Evolutionary conservation across 2,113 vertebrate genomes (phyloP).

Genomic region (Rynchops niger): DNA sequence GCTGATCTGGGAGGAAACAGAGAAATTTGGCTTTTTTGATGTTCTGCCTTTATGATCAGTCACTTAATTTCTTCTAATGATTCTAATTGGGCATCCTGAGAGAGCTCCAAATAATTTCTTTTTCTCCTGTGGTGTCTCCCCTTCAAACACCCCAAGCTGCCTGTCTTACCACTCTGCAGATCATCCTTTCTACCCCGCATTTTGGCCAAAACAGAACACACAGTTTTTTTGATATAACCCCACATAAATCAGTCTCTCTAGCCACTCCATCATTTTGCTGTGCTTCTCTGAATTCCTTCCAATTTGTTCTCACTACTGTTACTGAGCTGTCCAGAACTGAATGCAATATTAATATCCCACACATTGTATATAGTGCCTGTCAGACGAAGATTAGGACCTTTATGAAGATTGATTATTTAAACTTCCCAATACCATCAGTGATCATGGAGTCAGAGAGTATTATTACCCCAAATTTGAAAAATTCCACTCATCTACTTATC

Average conservation of each 20-base stretch:
- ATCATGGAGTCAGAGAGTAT: not conserved
- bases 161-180: not conserved
- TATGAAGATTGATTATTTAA: constrained; percentile 51
- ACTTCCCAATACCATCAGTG: not conserved
- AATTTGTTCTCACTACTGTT: constrained; percentile 41
- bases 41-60: not conserved
- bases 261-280: constrained; percentile 21
- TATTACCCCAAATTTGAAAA: constrained; percentile 39
- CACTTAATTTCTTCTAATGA: not conserved
- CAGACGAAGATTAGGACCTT: constrained; percentile 38
- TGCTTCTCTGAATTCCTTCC: constrained; percentile 48
- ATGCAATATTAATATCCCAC: constrained; percentile 34
- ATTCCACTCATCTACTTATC: constrained; percentile 48
- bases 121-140: not conserved
- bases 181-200: not conserved
- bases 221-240: not conserved
- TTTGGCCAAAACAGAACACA: not conserved
- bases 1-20: not conserved
- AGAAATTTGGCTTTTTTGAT: not conserved
- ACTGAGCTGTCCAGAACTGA: constrained; percentile 34
- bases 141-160: not conserved
- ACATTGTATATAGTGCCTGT: constrained; percentile 21
- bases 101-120: not conserved
- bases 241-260: constrained; percentile 12
- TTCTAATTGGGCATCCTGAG: not conserved